Percentiles rank a stretch among this genome's conserved stretches.
These are phyloP conservation scores for Pseudomyrmex pallidus DNA, from an alignment of 1,140 invertebrate species.

Conservation along the genomic window DNA sequence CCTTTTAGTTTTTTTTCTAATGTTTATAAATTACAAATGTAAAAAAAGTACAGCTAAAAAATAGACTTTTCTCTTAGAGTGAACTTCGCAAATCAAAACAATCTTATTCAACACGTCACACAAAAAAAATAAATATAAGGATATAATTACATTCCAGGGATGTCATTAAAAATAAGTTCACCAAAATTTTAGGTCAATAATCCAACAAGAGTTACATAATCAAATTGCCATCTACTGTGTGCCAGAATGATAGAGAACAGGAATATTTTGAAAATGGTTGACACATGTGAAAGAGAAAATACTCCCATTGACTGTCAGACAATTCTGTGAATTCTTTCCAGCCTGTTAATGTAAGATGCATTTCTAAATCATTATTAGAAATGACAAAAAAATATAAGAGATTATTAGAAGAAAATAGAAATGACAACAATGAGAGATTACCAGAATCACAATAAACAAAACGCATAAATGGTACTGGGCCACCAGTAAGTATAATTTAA, in stretches of 20 bases:
- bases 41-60: neutral
- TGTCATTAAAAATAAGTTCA: conserved; percentile 75
- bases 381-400: neutral
- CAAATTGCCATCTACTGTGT: conserved; percentile 73
- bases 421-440: neutral
- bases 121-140: conserved; percentile 36
- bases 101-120: conserved; percentile 10
- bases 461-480: neutral
- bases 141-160: conserved; percentile 78
- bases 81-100: neutral
- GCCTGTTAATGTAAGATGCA: neutral
- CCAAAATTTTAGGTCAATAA: conserved; percentile 71
- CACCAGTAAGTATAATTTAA: neutral
- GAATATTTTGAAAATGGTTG: conserved; percentile 82
- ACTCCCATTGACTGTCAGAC: neutral
- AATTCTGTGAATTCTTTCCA: neutral
- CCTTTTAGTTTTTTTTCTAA: neutral
- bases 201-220: conserved; percentile 78
- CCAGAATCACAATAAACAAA: neutral
- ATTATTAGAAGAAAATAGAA: neutral
- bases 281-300: conserved; percentile 57
- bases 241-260: conserved; percentile 78
- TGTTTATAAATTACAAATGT: neutral
- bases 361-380: neutral
- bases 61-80: neutral